Base-by-base conservation (phyloP, 1,140 invertebrate genomes). In the Chlorops oryzae region DNA sequence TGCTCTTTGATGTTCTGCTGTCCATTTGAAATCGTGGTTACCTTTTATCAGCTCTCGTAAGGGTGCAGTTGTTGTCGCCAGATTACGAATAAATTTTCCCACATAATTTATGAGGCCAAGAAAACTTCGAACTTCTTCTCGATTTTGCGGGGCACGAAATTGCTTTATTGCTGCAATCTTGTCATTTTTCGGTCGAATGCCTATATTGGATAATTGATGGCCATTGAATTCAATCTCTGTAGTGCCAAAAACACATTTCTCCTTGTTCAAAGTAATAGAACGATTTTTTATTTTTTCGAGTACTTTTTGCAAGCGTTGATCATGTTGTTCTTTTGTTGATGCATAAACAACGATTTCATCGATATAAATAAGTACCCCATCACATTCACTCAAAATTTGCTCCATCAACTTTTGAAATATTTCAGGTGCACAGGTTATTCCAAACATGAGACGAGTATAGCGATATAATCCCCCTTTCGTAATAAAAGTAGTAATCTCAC, bases 401-500 rank as follows among this genome's bases (percentile, higher is more conserved):
- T 64, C 53, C 49, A 70, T 54, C 13, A 54, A 65, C 54, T 65
- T 64, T 58, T 74, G 72, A 54, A 72, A 73, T n/a, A 61, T 52
- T 55, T 72, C 70, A 18, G 70, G 69, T 18, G 70, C 64, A 23
- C 50, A 59, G 22, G 34, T 51, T 3, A 70, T 55, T 3, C 66
- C 66, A 39, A 51, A 57, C 60, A 65, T 65, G 18, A 73, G 43
- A 23, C 70, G 44, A 39, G 67, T 70, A 50, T 70, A 73, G 34
- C 60, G 35, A 55, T 57, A 72, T 24, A 69, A 44, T n/a, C 70
- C 70, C 45, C 58, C 56, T 28, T 59, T 53, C 18, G 61, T 64
- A 18, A 59, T 60, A 52, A 72, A 72, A 25, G 70, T 69, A n/a
- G 70, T 73, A 23, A 73, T 68, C 18, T 61, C 42, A n/a, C 63